Evolutionary conservation across 2,797 vertebrate species (phyloP).

Genomic region (Okamejei kenojei): DNA sequence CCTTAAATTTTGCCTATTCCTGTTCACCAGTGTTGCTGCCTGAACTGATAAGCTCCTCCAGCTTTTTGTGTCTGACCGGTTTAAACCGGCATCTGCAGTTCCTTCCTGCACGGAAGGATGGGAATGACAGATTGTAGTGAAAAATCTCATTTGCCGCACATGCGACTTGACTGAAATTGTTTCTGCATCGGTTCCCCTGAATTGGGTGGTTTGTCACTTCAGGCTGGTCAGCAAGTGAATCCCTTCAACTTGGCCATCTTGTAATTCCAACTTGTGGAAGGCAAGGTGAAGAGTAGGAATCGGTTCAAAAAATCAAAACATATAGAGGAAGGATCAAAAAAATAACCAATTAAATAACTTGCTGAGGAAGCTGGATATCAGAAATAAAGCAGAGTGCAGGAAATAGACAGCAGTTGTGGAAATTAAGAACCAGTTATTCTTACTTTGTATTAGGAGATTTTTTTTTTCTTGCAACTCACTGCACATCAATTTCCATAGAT

Average conservation of each 20-base stretch:
- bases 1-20: too few relatives aligned
- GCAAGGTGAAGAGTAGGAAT: not conserved
- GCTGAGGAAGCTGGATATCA: too few relatives aligned
- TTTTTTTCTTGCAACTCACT: too few relatives aligned
- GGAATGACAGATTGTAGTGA: not conserved
- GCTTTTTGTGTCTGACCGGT: too few relatives aligned
- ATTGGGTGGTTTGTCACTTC: not conserved
- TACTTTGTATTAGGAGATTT: not conserved
- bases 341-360: too few relatives aligned
- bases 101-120: not conserved
- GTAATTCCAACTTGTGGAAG: not conserved
- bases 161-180: not conserved
- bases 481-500: not conserved
- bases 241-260: not conserved
- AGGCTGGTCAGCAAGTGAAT: not conserved
- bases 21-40: too few relatives aligned
- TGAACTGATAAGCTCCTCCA: too few relatives aligned
- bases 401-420: too few relatives aligned
- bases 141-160: not conserved
- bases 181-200: not conserved
- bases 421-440: not conserved
- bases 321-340: not conserved
- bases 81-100: too few relatives aligned
- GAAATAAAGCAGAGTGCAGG: too few relatives aligned
- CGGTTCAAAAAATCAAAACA: not conserved